These are phyloP conservation scores for Eugnorisma glareosa DNA, from an alignment of 2,888 invertebrate species.

Conservation along the genomic window DNA sequence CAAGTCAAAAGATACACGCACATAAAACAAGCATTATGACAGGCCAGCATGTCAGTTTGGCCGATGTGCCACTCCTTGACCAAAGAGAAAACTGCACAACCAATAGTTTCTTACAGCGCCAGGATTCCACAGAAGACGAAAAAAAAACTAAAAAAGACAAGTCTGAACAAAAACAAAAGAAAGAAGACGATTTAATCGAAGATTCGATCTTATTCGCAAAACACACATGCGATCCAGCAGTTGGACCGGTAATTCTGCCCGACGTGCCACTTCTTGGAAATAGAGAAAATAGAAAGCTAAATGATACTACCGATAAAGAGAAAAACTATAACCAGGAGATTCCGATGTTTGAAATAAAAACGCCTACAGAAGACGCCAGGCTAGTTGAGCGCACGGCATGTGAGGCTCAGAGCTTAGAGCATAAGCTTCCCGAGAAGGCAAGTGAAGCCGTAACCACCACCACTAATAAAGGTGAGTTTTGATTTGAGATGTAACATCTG, in stretches of 20 bases:
- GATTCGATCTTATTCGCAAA: background rate
- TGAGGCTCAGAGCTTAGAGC: background rate
- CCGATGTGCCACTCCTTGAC: slow-evolving; percentile 14
- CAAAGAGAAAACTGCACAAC: background rate
- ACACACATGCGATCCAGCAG: no score
- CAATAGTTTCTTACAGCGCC: background rate
- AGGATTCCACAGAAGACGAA: background rate
- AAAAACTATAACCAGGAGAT: background rate
- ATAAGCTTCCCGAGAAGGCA: background rate
- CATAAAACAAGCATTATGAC: background rate
- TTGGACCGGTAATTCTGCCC: background rate
- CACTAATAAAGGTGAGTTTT: slow-evolving; percentile 16
- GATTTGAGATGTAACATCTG: background rate
- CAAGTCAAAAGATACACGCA: background rate
- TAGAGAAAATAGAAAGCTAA: background rate
- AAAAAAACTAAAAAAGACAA: slow-evolving; percentile 2
- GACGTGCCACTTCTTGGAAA: slow-evolving; percentile 17
- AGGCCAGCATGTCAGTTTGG: no score
- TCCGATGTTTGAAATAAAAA: background rate
- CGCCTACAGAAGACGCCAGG: background rate
- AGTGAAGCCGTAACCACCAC: background rate
- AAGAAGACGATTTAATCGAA: background rate
- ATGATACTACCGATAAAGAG: background rate
- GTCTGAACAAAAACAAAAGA: slow-evolving; percentile 18
- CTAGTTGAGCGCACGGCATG: slow-evolving; percentile 10